These are phyloP conservation scores for Oreocharis arfaki DNA, from an alignment of 2,113 vertebrate genomes.

Conservation along the genomic window DNA sequence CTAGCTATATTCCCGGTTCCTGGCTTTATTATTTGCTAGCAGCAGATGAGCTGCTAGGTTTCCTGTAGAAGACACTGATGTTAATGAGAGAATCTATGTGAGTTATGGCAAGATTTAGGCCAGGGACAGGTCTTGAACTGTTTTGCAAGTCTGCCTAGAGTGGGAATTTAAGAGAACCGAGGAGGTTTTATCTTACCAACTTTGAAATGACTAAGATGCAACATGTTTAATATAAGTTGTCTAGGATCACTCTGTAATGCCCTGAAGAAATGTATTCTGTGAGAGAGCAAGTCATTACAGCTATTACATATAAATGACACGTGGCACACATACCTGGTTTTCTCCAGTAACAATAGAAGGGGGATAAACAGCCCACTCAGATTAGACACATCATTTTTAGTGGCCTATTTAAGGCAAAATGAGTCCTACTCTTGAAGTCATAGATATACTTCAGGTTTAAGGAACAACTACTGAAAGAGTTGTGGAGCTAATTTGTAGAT, in stretches of 20 bases:
- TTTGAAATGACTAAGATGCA: neutral
- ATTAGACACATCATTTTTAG: neutral
- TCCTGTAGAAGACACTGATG: neutral
- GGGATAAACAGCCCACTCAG: neutral
- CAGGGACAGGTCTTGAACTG: neutral
- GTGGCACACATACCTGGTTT: neutral
- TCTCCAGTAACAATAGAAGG: neutral
- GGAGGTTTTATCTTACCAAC: neutral
- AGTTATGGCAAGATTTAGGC: neutral
- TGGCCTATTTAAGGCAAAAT: neutral
- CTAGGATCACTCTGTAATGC: neutral
- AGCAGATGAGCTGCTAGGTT: neutral
- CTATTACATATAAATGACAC: fast-evolving
- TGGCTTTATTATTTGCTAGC: neutral
- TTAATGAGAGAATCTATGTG: neutral
- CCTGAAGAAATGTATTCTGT: neutral
- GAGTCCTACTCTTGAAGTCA: neutral
- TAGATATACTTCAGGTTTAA: neutral
- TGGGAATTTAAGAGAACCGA: neutral
- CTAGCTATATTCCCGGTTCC: neutral
- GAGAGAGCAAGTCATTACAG: neutral
- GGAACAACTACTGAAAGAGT: neutral
- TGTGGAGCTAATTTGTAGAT: neutral
- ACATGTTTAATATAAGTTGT: neutral
- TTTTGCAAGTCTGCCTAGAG: neutral